Base-by-base conservation (phyloP, 2,888 invertebrate genomes). In the Pristionchus maxplancki region DNA sequence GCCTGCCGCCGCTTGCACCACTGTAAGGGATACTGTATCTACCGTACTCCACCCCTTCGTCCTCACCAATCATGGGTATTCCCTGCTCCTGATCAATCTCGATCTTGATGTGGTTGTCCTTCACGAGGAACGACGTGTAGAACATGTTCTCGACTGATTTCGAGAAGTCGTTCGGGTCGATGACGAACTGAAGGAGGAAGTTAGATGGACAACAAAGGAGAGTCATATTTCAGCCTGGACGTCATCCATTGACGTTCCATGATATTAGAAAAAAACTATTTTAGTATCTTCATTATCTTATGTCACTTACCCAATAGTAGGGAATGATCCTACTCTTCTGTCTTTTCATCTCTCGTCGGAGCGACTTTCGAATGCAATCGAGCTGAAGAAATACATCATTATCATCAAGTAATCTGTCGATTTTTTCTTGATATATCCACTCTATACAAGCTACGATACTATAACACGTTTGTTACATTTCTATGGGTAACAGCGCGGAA, bases 141-240 rank as follows among this genome's bases (percentile, higher is more conserved):
- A 87, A 89, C 86, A 89, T 89, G 82, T 89, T 89, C 87, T 89
- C 89, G 15, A 89, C 58, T 0, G 89, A 74, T 28, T 64, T 34
- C 15, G 86, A 48, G 64, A 89, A 89, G 64, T 78, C 67, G 31
- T 17, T 34, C 24, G 89, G 89, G 34, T 89, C 82, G 44, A 89
- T 31, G 20, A 89, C 89, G 67, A 89, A 89, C 64, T 87, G 78
- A 78, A 40, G n/a, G n/a, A n/a, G n/a, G n/a, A n/a, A n/a, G n/a
- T n/a, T n/a, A n/a, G n/a, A n/a, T n/a, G n/a, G n/a, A n/a, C n/a
- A n/a, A n/a, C n/a, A n/a, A n/a, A n/a, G n/a, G n/a, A n/a, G n/a
- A n/a, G n/a, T n/a, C n/a, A n/a, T n/a, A n/a, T n/a, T n/a, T n/a
- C n/a, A n/a, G n/a, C n/a, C n/a, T n/a, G n/a, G n/a, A n/a, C n/a